Percentiles rank a stretch among this genome's conserved stretches.
These are phyloP conservation scores for Nylanderia fulva DNA, from an alignment of 1,140 invertebrate species.

Conservation along the genomic window DNA sequence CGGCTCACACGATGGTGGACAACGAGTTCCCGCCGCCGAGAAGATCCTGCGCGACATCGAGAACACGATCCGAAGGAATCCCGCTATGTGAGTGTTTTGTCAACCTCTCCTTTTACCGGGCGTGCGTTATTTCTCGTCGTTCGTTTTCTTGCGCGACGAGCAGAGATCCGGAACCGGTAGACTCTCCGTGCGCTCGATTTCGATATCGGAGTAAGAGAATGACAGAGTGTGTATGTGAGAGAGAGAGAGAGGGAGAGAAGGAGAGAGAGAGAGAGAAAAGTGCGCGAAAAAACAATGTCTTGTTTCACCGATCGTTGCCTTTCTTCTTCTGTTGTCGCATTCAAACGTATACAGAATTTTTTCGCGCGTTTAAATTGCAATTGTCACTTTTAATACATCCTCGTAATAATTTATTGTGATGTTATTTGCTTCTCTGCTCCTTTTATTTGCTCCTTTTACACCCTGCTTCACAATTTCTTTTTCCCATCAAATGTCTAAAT, in stretches of 20 bases:
- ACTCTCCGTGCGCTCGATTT: background rate
- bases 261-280: no score
- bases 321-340: background rate
- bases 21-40: slow-evolving; percentile 88
- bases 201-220: no score
- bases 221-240: no score
- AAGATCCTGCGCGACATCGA: slow-evolving; percentile 92
- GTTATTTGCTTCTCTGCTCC: background rate
- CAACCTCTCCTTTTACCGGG: background rate
- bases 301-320: background rate
- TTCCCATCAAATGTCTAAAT: background rate
- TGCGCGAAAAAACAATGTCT: slow-evolving; percentile 1
- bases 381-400: background rate
- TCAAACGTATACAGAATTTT: no score
- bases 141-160: background rate
- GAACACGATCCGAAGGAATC: slow-evolving; percentile 90
- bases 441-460: background rate
- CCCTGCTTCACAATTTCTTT: background rate
- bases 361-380: background rate
- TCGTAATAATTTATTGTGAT: background rate
- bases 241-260: no score
- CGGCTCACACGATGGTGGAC: slow-evolving; percentile 86
- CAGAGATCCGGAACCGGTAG: background rate
- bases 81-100: slow-evolving; percentile 91
- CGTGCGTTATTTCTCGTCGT: background rate